These are phyloP conservation scores for Trematomus loennbergii DNA, from an alignment of 2,113 vertebrate species.

Conservation along the genomic window DNA sequence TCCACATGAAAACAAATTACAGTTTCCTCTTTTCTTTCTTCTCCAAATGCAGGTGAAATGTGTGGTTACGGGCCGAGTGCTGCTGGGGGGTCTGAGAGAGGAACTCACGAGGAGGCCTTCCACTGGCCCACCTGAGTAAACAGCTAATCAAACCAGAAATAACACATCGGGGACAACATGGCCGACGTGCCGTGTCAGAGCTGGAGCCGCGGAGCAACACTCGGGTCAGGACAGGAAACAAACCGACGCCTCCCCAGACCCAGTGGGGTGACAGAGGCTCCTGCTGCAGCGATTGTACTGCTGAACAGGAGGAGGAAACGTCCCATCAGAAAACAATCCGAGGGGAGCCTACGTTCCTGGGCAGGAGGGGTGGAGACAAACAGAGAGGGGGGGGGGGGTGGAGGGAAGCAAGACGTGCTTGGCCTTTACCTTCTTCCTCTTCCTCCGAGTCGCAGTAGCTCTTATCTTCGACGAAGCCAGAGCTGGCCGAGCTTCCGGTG, in stretches of 20 bases:
- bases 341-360: constrained; percentile 60
- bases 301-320: constrained; percentile 80
- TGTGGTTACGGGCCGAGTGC: constrained; percentile 45
- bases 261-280: constrained; percentile 78
- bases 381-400: neutral
- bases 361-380: constrained; percentile 59
- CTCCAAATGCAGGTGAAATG: constrained; percentile 59
- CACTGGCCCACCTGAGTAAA: constrained; percentile 83
- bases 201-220: constrained; percentile 38
- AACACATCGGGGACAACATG: constrained; percentile 74
- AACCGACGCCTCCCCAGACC: constrained; percentile 69
- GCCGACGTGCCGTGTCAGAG: constrained; percentile 33
- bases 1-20: constrained; percentile 36
- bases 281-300: constrained; percentile 75
- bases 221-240: constrained; percentile 73
- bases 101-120: constrained; percentile 67
- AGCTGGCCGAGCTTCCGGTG: constrained; percentile 94
- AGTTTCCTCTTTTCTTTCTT: constrained; percentile 40
- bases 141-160: constrained; percentile 82
- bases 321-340: constrained; percentile 82
- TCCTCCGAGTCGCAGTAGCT: constrained; percentile 96
- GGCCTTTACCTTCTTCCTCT: constrained; percentile 92
- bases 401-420: constrained; percentile 67
- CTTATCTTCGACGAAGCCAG: constrained; percentile 96
- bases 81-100: constrained; percentile 39